A percentile compares a stretch with the other conserved stretches of the same genome.
Conservation (phyloP, 2,797 vertebrate species). For the Hoplostethus atlanticus region DNA sequence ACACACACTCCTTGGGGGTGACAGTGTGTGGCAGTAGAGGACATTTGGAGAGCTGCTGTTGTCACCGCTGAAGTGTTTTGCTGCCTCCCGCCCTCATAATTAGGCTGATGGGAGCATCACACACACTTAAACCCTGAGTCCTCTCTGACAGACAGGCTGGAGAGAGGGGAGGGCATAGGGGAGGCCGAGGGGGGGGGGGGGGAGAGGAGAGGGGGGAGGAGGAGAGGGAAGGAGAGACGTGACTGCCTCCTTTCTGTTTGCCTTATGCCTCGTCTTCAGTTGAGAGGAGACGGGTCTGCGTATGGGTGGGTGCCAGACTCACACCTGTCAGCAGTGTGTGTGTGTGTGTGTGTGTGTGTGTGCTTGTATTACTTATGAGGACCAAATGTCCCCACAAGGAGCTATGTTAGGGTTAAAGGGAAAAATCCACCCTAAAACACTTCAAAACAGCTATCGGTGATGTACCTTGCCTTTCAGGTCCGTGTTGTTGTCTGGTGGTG, state of each 20-base stretch:
- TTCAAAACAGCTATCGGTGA: too few relatives aligned
- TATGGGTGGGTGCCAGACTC: constrained; percentile 37
- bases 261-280: constrained; percentile 38
- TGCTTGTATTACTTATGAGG: constrained; percentile 11
- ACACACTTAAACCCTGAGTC: constrained; percentile 44
- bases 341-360: constrained; percentile 6
- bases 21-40: constrained; percentile 64
- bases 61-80: constrained; percentile 49
- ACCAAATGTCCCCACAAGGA: constrained; percentile 16
- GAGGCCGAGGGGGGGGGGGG: background rate
- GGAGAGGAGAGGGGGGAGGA: too few relatives aligned
- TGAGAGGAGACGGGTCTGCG: constrained; percentile 21
- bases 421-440: too few relatives aligned
- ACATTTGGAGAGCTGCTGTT: constrained; percentile 59
- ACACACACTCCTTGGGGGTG: constrained; percentile 3
- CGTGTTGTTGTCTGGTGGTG: background rate
- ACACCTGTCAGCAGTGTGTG: constrained; percentile 7
- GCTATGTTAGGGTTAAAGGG: background rate
- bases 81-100: constrained; percentile 64
- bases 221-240: constrained; percentile 13
- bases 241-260: constrained; percentile 30
- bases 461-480: background rate
- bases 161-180: constrained; percentile 42
- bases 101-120: constrained; percentile 69
- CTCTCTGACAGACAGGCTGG: constrained; percentile 44